Evolutionary conservation across 2,113 vertebrate genomes (phyloP).

Genomic region (Psilopsiagon aurifrons): DNA sequence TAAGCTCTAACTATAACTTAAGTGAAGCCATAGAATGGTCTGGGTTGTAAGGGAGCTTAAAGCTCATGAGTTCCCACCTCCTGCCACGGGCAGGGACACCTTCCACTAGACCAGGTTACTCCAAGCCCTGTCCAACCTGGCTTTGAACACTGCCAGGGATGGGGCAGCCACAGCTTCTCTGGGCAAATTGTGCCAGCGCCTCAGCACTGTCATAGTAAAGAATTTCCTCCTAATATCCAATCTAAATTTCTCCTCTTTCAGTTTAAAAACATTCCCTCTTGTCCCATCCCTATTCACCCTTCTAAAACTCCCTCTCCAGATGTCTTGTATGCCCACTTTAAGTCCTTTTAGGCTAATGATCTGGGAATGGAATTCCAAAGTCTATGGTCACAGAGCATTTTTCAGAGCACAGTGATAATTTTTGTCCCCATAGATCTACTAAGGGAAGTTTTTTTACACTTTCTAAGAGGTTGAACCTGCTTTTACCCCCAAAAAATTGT

Average conservation of each 20-base stretch:
- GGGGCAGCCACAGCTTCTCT: not conserved
- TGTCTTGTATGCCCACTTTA: not conserved
- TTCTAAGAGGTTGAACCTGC: not conserved
- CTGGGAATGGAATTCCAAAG: not conserved
- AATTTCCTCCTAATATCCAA: not conserved
- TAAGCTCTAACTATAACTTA: not conserved
- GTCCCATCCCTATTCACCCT: not conserved
- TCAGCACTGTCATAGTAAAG: not conserved
- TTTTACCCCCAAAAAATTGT: not conserved
- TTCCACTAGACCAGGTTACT: not conserved
- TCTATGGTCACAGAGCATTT: not conserved
- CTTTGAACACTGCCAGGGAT: not conserved
- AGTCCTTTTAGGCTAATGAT: not conserved
- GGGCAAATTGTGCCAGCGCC: not conserved
- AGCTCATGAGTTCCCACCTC: not conserved
- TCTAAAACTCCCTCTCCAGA: not conserved
- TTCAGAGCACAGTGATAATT: not conserved
- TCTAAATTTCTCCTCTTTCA: not conserved
- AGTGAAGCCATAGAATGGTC: not conserved
- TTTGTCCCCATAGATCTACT: not conserved
- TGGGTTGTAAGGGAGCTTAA: not conserved
- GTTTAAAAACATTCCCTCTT: not conserved
- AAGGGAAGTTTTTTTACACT: not conserved
- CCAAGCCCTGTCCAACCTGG: not conserved
- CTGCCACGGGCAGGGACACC: not conserved